These are phyloP conservation scores for Grantiella picta DNA, from an alignment of 2,113 vertebrate species.

Conservation along the genomic window DNA sequence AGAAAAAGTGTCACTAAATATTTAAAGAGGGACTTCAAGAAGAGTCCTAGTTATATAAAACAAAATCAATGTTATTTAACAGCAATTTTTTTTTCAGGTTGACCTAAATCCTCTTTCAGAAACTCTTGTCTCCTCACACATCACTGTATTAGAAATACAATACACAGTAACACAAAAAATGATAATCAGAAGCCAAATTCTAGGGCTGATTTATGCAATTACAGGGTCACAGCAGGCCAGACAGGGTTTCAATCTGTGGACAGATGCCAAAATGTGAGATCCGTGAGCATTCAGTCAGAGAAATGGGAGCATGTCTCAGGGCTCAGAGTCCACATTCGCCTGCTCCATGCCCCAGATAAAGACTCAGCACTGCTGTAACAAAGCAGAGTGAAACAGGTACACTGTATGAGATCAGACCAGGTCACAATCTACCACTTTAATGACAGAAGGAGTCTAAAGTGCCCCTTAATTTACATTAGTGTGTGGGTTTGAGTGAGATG, in stretches of 20 bases:
- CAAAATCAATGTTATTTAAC: constrained; percentile 20
- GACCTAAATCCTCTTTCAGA: neutral
- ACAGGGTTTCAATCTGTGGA: neutral
- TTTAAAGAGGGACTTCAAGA: constrained; percentile 20
- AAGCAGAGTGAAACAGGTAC: neutral
- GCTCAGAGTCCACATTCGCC: neutral
- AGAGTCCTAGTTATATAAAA: neutral
- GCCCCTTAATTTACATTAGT: neutral
- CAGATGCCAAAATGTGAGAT: neutral
- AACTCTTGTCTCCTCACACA: neutral
- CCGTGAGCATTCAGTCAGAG: neutral
- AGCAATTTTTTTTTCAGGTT: neutral
- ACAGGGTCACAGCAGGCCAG: neutral
- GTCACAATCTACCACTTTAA: neutral
- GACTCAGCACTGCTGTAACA: neutral
- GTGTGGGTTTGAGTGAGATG: neutral
- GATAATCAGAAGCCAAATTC: neutral
- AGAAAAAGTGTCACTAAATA: constrained; percentile 10
- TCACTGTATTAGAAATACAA: neutral
- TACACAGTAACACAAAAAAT: neutral
- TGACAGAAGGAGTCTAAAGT: neutral
- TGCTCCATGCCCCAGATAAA: neutral
- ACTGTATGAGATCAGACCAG: neutral
- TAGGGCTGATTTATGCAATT: neutral
- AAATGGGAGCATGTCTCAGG: neutral